Evolutionary conservation across 1,140 invertebrate genomes (phyloP), one percentile per base, ranked within the genome.

Genomic region (Caenorhabditis tropicalis): DNA sequence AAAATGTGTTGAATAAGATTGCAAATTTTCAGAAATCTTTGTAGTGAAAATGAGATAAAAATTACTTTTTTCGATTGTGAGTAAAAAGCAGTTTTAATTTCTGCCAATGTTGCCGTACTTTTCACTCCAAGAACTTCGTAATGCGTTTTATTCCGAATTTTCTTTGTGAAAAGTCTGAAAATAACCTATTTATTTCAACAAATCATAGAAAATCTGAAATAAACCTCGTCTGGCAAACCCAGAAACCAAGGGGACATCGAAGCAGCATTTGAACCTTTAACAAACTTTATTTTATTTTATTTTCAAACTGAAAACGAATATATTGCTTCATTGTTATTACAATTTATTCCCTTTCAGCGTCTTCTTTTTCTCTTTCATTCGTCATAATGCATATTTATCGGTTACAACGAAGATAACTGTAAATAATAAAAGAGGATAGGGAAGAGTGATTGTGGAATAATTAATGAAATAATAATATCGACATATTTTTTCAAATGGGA

Each of bases 211-310:
- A 36, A 36, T 16, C 2, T 16, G 2, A 0, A 19, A n/a, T n/a
- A n/a, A n/a, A 70, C 60, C 60, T 74, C n/a, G 36, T n/a, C 29
- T 74, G 65, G 65, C 36, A 39, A 74, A 74, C 65, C 65, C 65
- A 74, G 3, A 46, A 43, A 74, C 65, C 65, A 24, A 12, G 10
- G 6, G 36, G 65, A 43, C 36, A 27, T n/a, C 65, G n/a, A 58
- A 58, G 24, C n/a, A 74, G 36, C 65, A 74, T 46, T 46, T 27
- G 65, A 46, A 43, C 9, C 31, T 19, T 36, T 65, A 19, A 33
- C 3, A 56, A 27, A 65, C 33, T 36, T 12, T 2, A 15, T 16
- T 36, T 0, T 33, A 24, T 65, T 33, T 15, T 65, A 56, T 27
- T 56, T n/a, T 56, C 2, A 1, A 4, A 24, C 2, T 43, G 12